These are phyloP conservation scores for Helostoma temminkii DNA, from an alignment of 2,797 vertebrate genomes.

Conservation along the genomic window DNA sequence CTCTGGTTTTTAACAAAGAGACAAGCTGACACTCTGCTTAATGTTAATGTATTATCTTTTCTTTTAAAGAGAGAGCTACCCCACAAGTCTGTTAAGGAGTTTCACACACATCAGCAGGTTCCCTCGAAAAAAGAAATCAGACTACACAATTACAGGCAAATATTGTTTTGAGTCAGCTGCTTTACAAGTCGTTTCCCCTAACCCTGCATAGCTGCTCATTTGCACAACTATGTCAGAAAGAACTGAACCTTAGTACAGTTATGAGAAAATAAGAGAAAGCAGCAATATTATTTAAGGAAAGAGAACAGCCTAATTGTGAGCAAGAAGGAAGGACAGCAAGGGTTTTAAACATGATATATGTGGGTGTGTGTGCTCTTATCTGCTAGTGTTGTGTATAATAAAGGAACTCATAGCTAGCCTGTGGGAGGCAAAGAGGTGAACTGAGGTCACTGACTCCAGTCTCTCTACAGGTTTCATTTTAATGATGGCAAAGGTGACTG, in stretches of 20 bases:
- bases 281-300: constrained; percentile 11
- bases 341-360: constrained; percentile 34
- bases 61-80: constrained; percentile 16
- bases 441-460: constrained; percentile 44
- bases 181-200: constrained; percentile 38
- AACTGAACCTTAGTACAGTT: constrained; percentile 10
- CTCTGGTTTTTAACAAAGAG: constrained; percentile 62
- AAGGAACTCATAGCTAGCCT: constrained; percentile 21
- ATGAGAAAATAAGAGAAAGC: constrained; percentile 19
- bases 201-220: constrained; percentile 31
- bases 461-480: constrained; percentile 46
- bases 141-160: constrained; percentile 26
- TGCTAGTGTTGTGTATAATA: constrained; percentile 25
- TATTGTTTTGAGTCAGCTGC: constrained; percentile 46
- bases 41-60: constrained; percentile 41
- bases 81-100: constrained; percentile 24
- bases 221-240: constrained; percentile 30
- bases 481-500: constrained; percentile 39
- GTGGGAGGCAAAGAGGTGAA: constrained; percentile 32
- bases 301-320: constrained; percentile 30
- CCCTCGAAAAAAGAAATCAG: constrained; percentile 22
- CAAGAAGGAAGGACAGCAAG: constrained; percentile 25
- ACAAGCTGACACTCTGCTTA: constrained; percentile 49
- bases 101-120: constrained; percentile 59
- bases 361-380: constrained; percentile 21